These are phyloP conservation scores for Hydropsyche betteni DNA, from an alignment of 2,888 invertebrate species.

Conservation along the genomic window DNA sequence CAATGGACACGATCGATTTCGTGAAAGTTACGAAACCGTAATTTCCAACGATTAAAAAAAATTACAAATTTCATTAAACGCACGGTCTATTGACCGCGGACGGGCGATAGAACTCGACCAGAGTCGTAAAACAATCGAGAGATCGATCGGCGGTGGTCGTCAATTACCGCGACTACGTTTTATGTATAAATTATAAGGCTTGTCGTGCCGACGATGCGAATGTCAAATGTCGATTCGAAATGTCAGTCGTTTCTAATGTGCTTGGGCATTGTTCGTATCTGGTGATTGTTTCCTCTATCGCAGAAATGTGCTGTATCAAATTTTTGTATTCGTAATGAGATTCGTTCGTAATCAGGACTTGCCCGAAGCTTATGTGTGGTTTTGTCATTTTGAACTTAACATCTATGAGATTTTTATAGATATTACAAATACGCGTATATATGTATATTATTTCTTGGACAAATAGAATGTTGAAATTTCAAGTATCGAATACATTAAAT, in stretches of 20 bases:
- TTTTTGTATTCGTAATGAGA: background rate
- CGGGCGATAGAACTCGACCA: background rate
- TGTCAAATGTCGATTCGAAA: conserved; percentile 25
- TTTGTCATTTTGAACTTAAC: too few species aligned
- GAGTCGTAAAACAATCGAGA: background rate
- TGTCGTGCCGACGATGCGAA: conserved; percentile 6
- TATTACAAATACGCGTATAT: too few species aligned
- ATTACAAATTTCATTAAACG: background rate
- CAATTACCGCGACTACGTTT: background rate
- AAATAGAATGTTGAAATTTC: too few species aligned
- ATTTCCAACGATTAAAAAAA: conserved; percentile 2
- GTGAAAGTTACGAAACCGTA: conserved; percentile 29
- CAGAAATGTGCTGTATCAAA: background rate
- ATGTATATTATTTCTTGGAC: too few species aligned
- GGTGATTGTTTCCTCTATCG: background rate
- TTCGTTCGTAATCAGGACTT: too few species aligned
- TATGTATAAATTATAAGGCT: conserved; percentile 10
- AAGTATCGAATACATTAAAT: too few species aligned
- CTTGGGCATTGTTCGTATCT: background rate
- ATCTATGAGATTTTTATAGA: too few species aligned
- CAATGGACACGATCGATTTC: conserved; percentile 1
- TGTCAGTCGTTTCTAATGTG: conserved; percentile 11
- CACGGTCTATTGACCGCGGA: background rate
- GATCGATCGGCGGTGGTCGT: background rate
- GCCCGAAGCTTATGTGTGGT: too few species aligned